Percentiles rank a stretch among this genome's conserved stretches.
These are phyloP conservation scores for Bubo blakistoni DNA, from an alignment of 2,113 vertebrate genomes.

Conservation along the genomic window DNA sequence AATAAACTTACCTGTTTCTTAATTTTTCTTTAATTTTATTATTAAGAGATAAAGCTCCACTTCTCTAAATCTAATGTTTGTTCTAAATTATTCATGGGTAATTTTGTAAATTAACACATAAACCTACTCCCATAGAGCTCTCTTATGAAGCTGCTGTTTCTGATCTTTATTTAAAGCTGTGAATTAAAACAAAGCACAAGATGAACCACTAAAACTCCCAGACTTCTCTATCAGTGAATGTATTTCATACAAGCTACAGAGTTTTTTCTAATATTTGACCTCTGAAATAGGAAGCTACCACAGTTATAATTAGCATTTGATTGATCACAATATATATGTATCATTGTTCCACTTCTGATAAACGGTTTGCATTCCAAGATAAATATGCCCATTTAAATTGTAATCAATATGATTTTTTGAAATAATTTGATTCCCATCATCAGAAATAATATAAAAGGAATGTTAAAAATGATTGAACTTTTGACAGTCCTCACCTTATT, in stretches of 20 bases:
- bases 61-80: constrained; percentile 13
- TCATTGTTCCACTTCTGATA: not conserved
- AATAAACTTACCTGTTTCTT: constrained; percentile 52
- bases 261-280: not conserved
- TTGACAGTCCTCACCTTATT: not conserved
- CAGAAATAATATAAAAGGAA: not conserved
- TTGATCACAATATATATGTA: not conserved
- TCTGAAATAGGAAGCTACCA: not conserved
- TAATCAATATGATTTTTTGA: not conserved
- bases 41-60: not conserved
- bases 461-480: not conserved
- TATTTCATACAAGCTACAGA: not conserved
- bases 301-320: not conserved
- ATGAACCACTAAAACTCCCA: not conserved
- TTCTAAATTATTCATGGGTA: constrained; percentile 47
- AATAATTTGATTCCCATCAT: accelerated
- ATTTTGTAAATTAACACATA: constrained; percentile 10
- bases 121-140: not conserved
- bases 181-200: constrained; percentile 4
- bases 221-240: not conserved
- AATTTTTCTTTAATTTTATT: constrained; percentile 51
- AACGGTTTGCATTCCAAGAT: not conserved
- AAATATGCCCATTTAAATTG: not conserved
- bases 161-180: constrained; percentile 51
- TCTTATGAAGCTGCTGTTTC: constrained; percentile 14